Percentiles rank a stretch among this genome's conserved stretches.
Evolutionary conservation across 2,113 vertebrate genomes (phyloP).

Genomic region (Alces alces): DNA sequence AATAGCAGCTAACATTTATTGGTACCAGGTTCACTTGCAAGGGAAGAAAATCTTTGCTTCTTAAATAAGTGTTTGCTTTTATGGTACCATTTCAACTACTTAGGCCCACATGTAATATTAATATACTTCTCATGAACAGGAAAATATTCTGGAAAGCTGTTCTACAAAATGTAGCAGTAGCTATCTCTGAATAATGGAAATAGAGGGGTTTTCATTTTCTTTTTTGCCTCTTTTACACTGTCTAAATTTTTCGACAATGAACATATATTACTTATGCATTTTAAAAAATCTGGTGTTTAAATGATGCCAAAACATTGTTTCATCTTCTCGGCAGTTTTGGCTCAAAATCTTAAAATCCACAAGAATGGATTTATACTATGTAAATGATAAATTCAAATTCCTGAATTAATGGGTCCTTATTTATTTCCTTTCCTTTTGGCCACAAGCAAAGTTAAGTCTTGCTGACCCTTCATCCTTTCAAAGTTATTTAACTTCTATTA

Average conservation of each 20-base stretch:
- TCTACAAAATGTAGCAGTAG: not conserved
- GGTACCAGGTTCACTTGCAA: not conserved
- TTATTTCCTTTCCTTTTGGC: not conserved
- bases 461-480: not conserved
- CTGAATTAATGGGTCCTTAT: not conserved
- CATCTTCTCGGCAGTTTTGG: not conserved
- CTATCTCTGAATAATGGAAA: not conserved
- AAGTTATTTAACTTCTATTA: not conserved
- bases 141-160: not conserved
- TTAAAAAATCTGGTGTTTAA: not conserved
- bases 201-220: not conserved
- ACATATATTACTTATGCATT: not conserved
- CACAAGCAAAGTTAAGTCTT: not conserved
- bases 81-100: not conserved
- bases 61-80: not conserved
- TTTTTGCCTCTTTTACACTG: not conserved
- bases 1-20: slow-evolving; percentile 15
- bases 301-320: slow-evolving; percentile 7
- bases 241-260: not conserved
- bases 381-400: not conserved
- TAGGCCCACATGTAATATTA: not conserved
- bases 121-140: not conserved
- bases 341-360: not conserved
- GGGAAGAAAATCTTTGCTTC: not conserved
- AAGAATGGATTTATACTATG: not conserved